These are phyloP conservation scores for Proctacanthus coquilletti DNA, from an alignment of 1,140 invertebrate species.

Conservation along the genomic window DNA sequence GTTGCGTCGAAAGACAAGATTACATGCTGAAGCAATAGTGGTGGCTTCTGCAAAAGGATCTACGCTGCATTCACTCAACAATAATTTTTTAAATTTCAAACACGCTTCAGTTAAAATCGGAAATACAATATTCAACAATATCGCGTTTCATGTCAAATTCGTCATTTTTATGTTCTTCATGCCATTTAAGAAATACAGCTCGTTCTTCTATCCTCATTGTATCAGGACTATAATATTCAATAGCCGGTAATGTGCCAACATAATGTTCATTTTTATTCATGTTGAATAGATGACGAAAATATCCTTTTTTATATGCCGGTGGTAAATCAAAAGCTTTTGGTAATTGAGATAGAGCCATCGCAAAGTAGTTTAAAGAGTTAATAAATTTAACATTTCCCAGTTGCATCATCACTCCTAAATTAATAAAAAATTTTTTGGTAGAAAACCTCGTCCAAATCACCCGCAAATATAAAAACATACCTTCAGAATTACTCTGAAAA, in stretches of 20 bases:
- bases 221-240: constrained; percentile 10
- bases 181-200: constrained; percentile 5
- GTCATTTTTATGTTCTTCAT: not conserved
- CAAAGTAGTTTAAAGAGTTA: no score
- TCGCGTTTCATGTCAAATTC: not conserved
- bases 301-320: no score
- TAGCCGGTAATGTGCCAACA: constrained; percentile 9
- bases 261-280: constrained; percentile 13
- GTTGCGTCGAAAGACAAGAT: not conserved
- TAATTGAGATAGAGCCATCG: no score
- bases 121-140: not conserved
- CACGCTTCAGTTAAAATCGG: not conserved
- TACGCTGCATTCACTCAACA: no score
- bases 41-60: no score
- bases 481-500: no score
- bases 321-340: no score
- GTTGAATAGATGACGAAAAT: constrained; percentile 18
- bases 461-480: no score
- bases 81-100: not conserved
- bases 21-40: not conserved
- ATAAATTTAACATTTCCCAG: no score
- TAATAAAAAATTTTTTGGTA: no score
- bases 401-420: no score
- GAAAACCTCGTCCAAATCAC: no score
- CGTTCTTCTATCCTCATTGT: constrained; percentile 7